Evolutionary conservation across 2,113 vertebrate genomes (phyloP).

Genomic region (Trogon melanurus): DNA sequence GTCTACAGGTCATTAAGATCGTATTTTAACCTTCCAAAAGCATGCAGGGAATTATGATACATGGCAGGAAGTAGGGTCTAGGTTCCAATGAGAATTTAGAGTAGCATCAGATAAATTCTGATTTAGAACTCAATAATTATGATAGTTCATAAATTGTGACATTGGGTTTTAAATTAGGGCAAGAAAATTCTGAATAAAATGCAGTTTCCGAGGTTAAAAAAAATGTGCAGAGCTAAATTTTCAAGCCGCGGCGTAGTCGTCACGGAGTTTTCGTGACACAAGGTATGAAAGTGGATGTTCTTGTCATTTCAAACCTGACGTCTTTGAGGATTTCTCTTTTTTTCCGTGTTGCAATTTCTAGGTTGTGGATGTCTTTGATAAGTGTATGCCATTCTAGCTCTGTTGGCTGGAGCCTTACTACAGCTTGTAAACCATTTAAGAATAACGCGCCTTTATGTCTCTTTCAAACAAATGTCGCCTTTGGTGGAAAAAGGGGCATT

Average conservation of each 20-base stretch:
- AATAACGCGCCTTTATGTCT: not conserved
- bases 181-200: not conserved
- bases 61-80: not conserved
- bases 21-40: slow-evolving; percentile 27
- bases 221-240: not conserved
- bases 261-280: not conserved
- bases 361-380: not conserved
- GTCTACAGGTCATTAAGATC: slow-evolving; percentile 37
- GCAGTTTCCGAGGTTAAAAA: not conserved
- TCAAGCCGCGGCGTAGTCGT: not conserved
- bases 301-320: not conserved
- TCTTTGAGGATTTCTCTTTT: not conserved
- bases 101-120: slow-evolving; percentile 17
- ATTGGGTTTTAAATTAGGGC: slow-evolving; percentile 25
- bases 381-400: not conserved
- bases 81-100: slow-evolving; percentile 35
- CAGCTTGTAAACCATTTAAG: not conserved
- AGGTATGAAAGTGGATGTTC: not conserved
- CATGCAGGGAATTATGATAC: not conserved
- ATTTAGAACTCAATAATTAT: slow-evolving; percentile 48
- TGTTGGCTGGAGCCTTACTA: not conserved
- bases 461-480: not conserved
- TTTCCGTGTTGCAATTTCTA: not conserved
- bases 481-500: not conserved
- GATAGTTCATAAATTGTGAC: slow-evolving; percentile 52